phyloP scores from a whole-genome alignment of 2,113 vertebrate species.

The Saimiri boliviensis region DNA sequence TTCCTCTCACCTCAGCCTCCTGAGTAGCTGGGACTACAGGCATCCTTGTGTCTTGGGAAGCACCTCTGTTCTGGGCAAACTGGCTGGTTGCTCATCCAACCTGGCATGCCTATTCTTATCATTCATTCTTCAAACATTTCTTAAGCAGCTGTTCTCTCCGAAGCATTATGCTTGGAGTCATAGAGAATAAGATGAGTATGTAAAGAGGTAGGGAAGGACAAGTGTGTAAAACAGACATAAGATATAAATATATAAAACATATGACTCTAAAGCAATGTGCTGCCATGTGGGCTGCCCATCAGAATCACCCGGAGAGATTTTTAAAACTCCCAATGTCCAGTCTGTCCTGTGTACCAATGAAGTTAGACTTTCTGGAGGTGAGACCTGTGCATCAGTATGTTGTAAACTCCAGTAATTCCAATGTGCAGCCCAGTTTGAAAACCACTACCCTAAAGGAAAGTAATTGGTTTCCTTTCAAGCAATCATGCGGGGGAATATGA shows the following conservation, averaged over 20 bases:
- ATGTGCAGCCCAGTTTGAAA: neutral
- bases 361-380: neutral
- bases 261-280: neutral
- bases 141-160: neutral
- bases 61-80: neutral
- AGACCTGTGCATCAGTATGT: neutral
- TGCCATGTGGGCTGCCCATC: neutral
- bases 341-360: neutral
- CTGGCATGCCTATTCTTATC: neutral
- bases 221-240: neutral
- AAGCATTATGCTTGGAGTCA: neutral
- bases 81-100: neutral
- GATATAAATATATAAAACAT: neutral
- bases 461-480: neutral
- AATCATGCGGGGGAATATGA: fast-evolving
- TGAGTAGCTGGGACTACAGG: neutral
- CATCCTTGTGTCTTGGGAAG: neutral
- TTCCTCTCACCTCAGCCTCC: neutral
- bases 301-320: neutral
- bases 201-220: neutral
- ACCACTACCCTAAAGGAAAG: too few relatives aligned
- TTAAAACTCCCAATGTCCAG: neutral
- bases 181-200: neutral
- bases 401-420: neutral
- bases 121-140: neutral